Evolutionary conservation across 2,888 invertebrate species (phyloP), one percentile per base, ranked within the genome.

Genomic region (Scaptomyza parva): DNA sequence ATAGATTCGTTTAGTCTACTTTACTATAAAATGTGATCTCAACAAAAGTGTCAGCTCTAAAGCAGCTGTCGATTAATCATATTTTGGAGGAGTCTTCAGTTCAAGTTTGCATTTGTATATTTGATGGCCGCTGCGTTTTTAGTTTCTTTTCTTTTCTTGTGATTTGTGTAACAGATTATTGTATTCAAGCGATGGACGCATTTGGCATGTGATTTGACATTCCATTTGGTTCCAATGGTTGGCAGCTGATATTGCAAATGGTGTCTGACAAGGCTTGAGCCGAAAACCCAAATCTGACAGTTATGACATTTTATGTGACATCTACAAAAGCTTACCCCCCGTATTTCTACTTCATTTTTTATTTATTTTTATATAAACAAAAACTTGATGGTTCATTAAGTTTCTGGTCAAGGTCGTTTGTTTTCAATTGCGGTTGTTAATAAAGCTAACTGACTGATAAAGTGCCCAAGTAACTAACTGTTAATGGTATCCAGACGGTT

Each of bases 291-390:
- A 68, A 68, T 40, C 58, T 75, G 82, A 78, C 86, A 87, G 76
- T 87, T 87, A 76, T 87, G 76, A 74, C 79, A 87, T 45, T 83
- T 83, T 83, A 78, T 87, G 83, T 76, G 79, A 74, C 79, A 72
- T 57, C 63, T 65, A 76, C 67, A 70, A 66, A 66, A 58, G 37
- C 52, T 53, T 54, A n/a, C n/a, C n/a, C n/a, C n/a, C n/a, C n/a
- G n/a, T 55, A 55, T 54, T 45, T 63, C 65, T 43, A 26, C 8
- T 14, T 6, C 7, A 30, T 28, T 40, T 22, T 6, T 48, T 9
- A 18, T 45, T 5, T 37, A 14, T 7, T 22, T 30, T 43, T 50
- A 20, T 30, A 26, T 61, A 28, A 48, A 52, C 20, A 30, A 28
- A 52, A 54, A 62, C 57, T 53, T 53, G 68, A 68, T 86, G 70